A percentile compares a stretch with the other conserved stretches of the same genome.
phyloP scores from a whole-genome alignment of 2,113 vertebrate genomes.

The Polypterus senegalus region DNA sequence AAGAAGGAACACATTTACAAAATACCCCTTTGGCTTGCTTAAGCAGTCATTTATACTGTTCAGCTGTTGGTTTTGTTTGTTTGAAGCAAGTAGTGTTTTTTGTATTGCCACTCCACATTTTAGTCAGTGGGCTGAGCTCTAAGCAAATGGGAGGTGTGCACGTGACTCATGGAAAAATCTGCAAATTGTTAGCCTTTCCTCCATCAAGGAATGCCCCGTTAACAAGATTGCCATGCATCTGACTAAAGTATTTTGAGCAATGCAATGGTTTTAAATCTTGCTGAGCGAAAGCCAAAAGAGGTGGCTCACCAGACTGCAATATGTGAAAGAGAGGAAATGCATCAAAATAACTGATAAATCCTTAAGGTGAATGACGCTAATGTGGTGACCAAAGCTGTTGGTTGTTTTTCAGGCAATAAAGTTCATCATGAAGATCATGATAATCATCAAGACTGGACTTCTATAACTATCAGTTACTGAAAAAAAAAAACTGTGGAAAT shows the following conservation, averaged over 20 bases:
- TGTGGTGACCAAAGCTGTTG: constrained; percentile 35
- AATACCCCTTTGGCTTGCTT: constrained; percentile 46
- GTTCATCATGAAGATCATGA: constrained; percentile 74
- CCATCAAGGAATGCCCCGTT: constrained; percentile 38
- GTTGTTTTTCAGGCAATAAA: constrained; percentile 63
- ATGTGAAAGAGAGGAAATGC: too few relatives aligned
- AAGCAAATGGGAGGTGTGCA: constrained; percentile 21
- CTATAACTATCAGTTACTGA: constrained; percentile 69
- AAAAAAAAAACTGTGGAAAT: constrained; percentile 59
- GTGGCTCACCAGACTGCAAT: too few relatives aligned
- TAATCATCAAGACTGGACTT: constrained; percentile 67
- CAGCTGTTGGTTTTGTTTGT: constrained; percentile 45
- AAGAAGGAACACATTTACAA: constrained; percentile 16
- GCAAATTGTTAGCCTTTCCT: constrained; percentile 23
- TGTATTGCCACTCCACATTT: constrained; percentile 18
- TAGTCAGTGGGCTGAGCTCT: constrained; percentile 30
- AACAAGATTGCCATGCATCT: constrained; percentile 34
- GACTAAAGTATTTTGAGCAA: constrained; percentile 12
- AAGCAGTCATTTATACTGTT: constrained; percentile 40
- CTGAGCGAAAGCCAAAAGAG: too few relatives aligned
- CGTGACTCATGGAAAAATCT: constrained; percentile 17
- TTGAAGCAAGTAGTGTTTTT: constrained; percentile 24
- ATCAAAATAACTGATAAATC: too few relatives aligned
- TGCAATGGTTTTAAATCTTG: too few relatives aligned
- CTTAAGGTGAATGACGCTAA: background rate